These are phyloP conservation scores for Anseranas semipalmata DNA, from an alignment of 2,113 vertebrate genomes.

Conservation along the genomic window DNA sequence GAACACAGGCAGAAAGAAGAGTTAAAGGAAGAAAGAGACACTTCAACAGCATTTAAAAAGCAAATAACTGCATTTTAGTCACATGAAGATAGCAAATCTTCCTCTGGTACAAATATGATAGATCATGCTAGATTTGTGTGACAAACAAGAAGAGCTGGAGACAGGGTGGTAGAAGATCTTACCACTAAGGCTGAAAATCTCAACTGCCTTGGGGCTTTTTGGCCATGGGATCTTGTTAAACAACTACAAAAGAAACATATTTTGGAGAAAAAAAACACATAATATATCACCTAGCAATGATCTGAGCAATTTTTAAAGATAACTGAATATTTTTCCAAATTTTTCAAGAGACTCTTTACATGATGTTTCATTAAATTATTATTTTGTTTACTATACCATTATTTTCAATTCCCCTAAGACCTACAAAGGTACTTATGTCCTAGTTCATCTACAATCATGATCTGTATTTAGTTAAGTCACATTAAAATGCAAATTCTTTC, in stretches of 20 bases:
- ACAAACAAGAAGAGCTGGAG: slow-evolving; percentile 11
- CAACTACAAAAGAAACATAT: slow-evolving; percentile 44
- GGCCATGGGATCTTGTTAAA: slow-evolving; percentile 17
- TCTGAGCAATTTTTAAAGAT: neutral
- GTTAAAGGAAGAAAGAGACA: neutral
- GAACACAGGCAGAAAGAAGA: neutral
- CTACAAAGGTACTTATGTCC: neutral
- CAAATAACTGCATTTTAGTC: neutral
- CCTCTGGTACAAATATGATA: neutral
- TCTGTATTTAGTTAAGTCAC: neutral
- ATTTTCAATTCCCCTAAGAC: neutral
- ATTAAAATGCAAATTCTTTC: neutral
- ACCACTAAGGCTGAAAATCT: slow-evolving; percentile 40
- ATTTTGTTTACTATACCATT: neutral
- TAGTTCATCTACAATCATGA: neutral
- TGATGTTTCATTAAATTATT: neutral
- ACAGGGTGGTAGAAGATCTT: neutral
- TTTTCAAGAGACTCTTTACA: neutral
- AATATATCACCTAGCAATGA: neutral
- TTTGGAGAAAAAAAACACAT: neutral
- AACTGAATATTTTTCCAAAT: neutral
- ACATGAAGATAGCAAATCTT: neutral
- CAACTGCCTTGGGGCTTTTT: slow-evolving; percentile 23
- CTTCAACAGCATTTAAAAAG: neutral
- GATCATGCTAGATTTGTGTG: slow-evolving; percentile 20